Evolutionary conservation across 2,113 vertebrate species (phyloP).

Genomic region (Elephas maximus): DNA sequence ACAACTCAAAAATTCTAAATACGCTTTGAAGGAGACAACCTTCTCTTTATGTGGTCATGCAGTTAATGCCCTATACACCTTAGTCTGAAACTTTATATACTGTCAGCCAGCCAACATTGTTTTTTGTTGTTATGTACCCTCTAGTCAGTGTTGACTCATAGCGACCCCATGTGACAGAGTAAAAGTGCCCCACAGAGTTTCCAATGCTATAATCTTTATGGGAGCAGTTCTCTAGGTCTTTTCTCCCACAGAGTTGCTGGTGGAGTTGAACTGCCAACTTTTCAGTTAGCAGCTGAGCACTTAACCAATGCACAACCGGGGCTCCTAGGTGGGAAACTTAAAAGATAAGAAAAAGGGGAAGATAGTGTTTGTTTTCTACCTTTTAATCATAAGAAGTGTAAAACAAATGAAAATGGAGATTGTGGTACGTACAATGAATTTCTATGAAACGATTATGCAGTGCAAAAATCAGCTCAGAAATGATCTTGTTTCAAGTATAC

Average conservation of each 20-base stretch:
- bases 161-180: too few species aligned
- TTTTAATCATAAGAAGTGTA: not conserved
- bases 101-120: not conserved
- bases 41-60: rapidly evolving
- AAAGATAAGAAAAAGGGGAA: not conserved
- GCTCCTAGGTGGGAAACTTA: not conserved
- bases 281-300: not conserved
- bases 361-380: not conserved
- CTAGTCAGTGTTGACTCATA: too few species aligned
- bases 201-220: not conserved
- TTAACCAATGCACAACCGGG: not conserved
- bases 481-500: not conserved
- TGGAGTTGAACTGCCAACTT: not conserved
- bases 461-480: not conserved
- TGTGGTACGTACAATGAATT: not conserved
- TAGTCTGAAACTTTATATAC: not conserved
- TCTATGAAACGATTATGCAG: not conserved
- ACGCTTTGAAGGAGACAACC: not conserved
- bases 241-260: not conserved
- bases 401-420: not conserved
- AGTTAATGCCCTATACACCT: not conserved
- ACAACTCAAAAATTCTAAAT: not conserved
- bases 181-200: too few species aligned
- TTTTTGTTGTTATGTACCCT: not conserved
- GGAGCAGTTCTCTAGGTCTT: not conserved